Evolutionary conservation across 2,113 vertebrate genomes (phyloP).

Genomic region (Excalfactoria chinensis): DNA sequence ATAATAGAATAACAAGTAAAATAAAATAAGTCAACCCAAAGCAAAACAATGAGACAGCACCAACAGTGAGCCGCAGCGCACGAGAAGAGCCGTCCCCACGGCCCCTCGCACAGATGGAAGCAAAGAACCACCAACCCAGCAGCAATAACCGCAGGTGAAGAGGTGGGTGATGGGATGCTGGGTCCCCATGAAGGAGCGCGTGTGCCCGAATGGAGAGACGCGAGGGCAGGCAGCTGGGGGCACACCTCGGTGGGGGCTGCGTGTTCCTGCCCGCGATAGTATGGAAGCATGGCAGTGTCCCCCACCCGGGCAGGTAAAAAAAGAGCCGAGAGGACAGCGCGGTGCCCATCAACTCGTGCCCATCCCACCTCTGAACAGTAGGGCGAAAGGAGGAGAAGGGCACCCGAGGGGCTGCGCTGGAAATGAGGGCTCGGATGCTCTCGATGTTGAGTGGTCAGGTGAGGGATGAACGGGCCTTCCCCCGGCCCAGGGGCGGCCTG

Average conservation of each 20-base stretch:
- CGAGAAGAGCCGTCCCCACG: background rate
- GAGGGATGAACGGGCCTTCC: background rate
- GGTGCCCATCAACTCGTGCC: background rate
- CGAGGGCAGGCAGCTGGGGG: background rate
- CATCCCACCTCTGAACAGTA: background rate
- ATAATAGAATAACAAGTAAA: background rate
- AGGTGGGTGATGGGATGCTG: background rate
- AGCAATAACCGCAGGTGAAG: background rate
- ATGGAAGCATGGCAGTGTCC: background rate
- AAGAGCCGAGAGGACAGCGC: background rate
- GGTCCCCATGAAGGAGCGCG: background rate
- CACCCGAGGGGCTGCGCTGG: background rate
- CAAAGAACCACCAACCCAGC: rapidly evolving
- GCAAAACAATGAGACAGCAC: background rate
- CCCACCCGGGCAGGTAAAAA: background rate
- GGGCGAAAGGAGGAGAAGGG: background rate
- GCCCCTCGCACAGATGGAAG: background rate
- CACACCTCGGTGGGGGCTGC: background rate
- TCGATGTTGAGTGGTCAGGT: background rate
- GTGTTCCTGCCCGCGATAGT: background rate
- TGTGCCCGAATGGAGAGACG: background rate
- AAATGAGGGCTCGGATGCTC: background rate
- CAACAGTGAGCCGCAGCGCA: background rate
- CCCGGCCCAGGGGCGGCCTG: background rate
- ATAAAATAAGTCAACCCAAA: background rate